Percentiles rank a stretch among this genome's conserved stretches.
Evolutionary conservation across 2,797 vertebrate species (phyloP).

Genomic region (Girardinus metallicus): DNA sequence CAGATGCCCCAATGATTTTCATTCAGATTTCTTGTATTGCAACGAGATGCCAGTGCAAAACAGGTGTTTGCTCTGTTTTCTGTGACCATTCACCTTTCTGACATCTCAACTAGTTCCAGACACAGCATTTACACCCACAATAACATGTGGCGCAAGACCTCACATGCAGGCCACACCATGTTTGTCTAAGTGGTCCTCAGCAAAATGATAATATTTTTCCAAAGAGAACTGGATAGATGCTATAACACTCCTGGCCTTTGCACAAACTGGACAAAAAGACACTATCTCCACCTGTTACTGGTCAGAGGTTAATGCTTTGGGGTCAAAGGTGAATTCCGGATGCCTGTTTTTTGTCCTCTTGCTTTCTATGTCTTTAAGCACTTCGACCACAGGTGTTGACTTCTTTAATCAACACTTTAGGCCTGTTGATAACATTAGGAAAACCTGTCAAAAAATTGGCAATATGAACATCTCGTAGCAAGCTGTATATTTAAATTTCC

Average conservation of each 20-base stretch:
- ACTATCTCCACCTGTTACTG: slow-evolving; percentile 83
- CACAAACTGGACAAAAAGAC: slow-evolving; percentile 72
- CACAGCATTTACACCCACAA: slow-evolving; percentile 74
- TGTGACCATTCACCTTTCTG: slow-evolving; percentile 57
- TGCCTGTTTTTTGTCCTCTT: slow-evolving; percentile 63
- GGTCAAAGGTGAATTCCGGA: slow-evolving; percentile 83
- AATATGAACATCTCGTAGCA: background rate
- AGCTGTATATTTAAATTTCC: background rate
- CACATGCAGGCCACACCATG: slow-evolving; percentile 79
- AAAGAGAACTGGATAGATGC: slow-evolving; percentile 65
- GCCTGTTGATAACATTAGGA: slow-evolving; percentile 35
- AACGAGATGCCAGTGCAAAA: slow-evolving; percentile 48
- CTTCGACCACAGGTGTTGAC: slow-evolving; percentile 75
- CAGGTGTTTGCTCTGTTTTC: slow-evolving; percentile 82
- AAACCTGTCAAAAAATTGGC: slow-evolving; percentile 12
- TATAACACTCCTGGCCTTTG: slow-evolving; percentile 67
- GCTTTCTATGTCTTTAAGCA: slow-evolving; percentile 71
- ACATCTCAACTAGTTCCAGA: slow-evolving; percentile 69
- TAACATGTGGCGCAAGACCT: slow-evolving; percentile 79
- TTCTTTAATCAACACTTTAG: slow-evolving; percentile 67
- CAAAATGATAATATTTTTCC: slow-evolving; percentile 86
- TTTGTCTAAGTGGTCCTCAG: slow-evolving; percentile 68
- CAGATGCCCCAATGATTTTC: background rate
- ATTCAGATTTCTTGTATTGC: slow-evolving; percentile 26
- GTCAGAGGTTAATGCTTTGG: slow-evolving; percentile 81